phyloP scores from a whole-genome alignment of 2,888 invertebrate genomes.

The Cataglyphis livida region DNA sequence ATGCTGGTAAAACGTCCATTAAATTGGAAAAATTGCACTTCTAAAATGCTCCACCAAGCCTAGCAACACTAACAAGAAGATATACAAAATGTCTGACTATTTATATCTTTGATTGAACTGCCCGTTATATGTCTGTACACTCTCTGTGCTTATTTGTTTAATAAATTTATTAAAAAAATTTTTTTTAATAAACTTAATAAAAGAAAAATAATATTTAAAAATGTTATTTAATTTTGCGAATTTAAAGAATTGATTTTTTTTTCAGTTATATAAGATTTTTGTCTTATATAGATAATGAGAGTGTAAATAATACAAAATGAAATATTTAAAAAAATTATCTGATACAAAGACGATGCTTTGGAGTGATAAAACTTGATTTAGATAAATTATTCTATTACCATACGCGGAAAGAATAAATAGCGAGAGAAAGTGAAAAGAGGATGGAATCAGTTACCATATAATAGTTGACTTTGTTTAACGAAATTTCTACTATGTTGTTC shows the following conservation, averaged over 20 bases:
- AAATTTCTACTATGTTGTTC: slow-evolving; percentile 47
- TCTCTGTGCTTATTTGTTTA: not conserved
- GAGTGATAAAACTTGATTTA: not conserved
- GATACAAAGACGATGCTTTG: not conserved
- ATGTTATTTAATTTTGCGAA: not conserved
- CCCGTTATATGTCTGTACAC: not conserved
- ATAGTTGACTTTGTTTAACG: slow-evolving; percentile 55
- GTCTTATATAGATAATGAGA: not conserved
- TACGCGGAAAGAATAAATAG: slow-evolving; percentile 28
- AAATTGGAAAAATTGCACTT: slow-evolving; percentile 30
- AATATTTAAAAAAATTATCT: not conserved
- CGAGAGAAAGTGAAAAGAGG: slow-evolving; percentile 26
- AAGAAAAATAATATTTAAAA: not conserved
- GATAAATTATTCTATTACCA: not conserved
- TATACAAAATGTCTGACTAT: not conserved
- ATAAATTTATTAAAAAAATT: not conserved
- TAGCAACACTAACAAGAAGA: not conserved
- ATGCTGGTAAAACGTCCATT: not conserved
- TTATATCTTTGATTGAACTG: not conserved
- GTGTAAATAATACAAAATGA: not conserved
- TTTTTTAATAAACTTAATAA: not conserved
- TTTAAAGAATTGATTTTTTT: not conserved
- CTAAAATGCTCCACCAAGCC: not conserved
- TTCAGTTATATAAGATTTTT: not conserved
- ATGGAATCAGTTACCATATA: slow-evolving; percentile 58